phyloP scores from a whole-genome alignment of 2,797 vertebrate species.

The Propithecus deckenii region DNA sequence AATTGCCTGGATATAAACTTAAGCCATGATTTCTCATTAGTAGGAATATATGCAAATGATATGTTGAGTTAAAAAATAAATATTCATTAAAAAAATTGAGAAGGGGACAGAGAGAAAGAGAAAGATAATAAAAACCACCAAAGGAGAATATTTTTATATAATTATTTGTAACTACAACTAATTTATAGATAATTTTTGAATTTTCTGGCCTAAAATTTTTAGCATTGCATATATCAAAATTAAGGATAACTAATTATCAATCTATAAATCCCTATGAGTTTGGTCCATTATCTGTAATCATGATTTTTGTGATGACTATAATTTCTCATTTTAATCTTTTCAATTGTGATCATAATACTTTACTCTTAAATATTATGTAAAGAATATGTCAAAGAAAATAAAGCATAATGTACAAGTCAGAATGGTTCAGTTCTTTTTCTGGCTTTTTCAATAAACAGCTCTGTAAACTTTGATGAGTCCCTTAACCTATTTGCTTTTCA shows the following conservation, averaged over 20 bases:
- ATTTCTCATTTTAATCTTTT: not conserved
- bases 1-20: slow-evolving; percentile 19
- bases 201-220: not conserved
- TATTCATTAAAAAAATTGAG: not conserved
- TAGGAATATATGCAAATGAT: not conserved
- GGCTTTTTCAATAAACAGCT: not conserved
- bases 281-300: not conserved
- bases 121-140: not conserved
- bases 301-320: not conserved
- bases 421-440: not conserved
- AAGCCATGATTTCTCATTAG: not conserved
- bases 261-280: not conserved
- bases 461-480: not conserved
- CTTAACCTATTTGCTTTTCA: not conserved
- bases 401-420: not conserved
- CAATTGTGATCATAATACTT: not conserved
- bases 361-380: not conserved
- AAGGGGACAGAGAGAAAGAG: not conserved
- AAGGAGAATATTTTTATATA: not conserved
- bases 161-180: not conserved
- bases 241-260: not conserved
- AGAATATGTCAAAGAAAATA: not conserved
- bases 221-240: not conserved
- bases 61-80: not conserved
- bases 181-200: not conserved